phyloP scores from a whole-genome alignment of 2,113 vertebrate species.

The Limanda limanda region DNA sequence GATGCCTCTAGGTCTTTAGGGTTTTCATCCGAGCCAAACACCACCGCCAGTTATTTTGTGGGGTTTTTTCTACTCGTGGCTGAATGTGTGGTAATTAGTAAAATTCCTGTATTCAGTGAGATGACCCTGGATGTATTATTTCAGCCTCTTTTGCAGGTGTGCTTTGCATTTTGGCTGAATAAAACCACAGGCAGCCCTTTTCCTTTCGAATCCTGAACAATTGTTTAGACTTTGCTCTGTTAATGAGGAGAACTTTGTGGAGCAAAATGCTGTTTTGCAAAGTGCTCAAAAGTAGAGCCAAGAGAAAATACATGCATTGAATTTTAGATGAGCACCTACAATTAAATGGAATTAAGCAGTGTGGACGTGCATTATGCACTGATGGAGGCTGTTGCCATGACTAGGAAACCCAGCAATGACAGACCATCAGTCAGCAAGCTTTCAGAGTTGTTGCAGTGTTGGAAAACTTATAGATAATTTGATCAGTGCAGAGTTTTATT shows the following conservation, averaged over 20 bases:
- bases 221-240: constrained; percentile 16
- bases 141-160: background rate
- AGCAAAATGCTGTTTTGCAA: constrained; percentile 14
- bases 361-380: constrained; percentile 22
- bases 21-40: constrained; percentile 9
- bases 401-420: constrained; percentile 14
- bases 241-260: constrained; percentile 11
- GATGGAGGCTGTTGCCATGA: constrained; percentile 22
- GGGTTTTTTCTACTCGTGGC: background rate
- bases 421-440: background rate
- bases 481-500: background rate
- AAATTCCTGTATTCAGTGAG: background rate
- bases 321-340: constrained; percentile 24
- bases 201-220: background rate
- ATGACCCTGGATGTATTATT: constrained; percentile 1
- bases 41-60: background rate
- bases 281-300: constrained; percentile 22
- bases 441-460: background rate
- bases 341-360: constrained; percentile 28
- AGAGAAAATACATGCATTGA: constrained; percentile 17
- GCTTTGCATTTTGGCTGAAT: constrained; percentile 4
- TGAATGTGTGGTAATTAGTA: constrained; percentile 6
- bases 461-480: background rate
- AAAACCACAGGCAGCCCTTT: background rate
- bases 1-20: background rate